Evolutionary conservation across 2,113 vertebrate species (phyloP).

Genomic region (Morone saxatilis): DNA sequence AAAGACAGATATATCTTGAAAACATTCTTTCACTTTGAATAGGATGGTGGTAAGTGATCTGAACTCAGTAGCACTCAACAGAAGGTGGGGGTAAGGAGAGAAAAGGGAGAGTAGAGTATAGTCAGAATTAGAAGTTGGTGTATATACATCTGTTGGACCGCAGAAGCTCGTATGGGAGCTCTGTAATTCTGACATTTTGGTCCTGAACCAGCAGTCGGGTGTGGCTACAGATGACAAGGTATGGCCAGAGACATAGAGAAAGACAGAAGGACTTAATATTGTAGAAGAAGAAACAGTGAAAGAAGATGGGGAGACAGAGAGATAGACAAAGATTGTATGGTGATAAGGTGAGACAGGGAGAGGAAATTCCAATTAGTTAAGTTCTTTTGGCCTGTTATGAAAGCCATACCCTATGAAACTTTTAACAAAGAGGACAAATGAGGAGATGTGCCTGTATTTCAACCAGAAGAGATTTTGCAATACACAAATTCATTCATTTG

Average conservation of each 20-base stretch:
- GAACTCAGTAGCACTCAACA: not conserved
- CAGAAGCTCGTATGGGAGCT: conserved; percentile 8
- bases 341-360: not conserved
- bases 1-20: not conserved
- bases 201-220: not conserved
- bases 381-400: conserved; percentile 7
- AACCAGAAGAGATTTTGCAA: not conserved
- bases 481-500: not conserved
- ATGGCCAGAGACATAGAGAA: not conserved
- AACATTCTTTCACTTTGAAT: not conserved
- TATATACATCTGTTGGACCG: conserved; percentile 20
- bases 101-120: not conserved
- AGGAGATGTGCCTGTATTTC: not conserved
- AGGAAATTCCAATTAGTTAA: not conserved
- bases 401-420: not conserved
- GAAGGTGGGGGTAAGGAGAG: not conserved
- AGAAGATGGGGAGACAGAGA: not conserved
- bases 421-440: not conserved
- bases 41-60: not conserved
- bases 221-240: not conserved
- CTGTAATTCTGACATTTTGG: conserved; percentile 21
- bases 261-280: not conserved
- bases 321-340: not conserved
- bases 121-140: conserved; percentile 23
- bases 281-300: not conserved